Evolutionary conservation across 2,888 invertebrate genomes (phyloP), one percentile per base, ranked within the genome.

Genomic region (Litoditis marina): DNA sequence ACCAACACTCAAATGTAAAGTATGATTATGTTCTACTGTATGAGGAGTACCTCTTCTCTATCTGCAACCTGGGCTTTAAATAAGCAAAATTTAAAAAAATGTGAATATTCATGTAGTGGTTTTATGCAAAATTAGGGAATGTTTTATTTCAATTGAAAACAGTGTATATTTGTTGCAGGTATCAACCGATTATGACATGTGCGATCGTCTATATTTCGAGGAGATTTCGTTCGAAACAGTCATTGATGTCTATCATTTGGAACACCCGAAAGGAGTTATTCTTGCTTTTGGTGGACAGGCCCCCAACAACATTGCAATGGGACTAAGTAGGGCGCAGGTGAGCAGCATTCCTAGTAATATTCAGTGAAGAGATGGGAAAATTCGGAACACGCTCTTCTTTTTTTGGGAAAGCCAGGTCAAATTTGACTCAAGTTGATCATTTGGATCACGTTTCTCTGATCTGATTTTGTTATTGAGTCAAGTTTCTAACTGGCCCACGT

Each of bases 271-370:
- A 73, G 98, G 98, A 44, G 89, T 98, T 5, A 93, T 99, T 80
- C 85, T 99, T 22, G 93, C 92, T 4, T 94, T 99, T 92, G 98
- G 98, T 39, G 98, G 98, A 0, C 98, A 99, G 83, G 85, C 96
- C 65, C 95, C 98, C 0, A 99, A 99, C 84, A 99, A 99, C 83
- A 99, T 99, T 74, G 98, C 98, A n/a, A 94, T 98, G 91, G 92
- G 93, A 85, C 86, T 98, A 68, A 92, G 95, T 83, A 87, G 85
- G 42, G 71, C 67, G 2, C 64, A 76, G 53, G 75, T 76, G 27
- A 65, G 63, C n/a, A 1, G 27, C 28, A 50, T 6, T 50, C n/a
- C n/a, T n/a, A n/a, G n/a, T n/a, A n/a, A n/a, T n/a, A 16, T 36
- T n/a, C n/a, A n/a, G n/a, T n/a, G n/a, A n/a, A n/a, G n/a, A n/a